Conservation (phyloP, 2,888 invertebrate species). For the Phania funesta region DNA sequence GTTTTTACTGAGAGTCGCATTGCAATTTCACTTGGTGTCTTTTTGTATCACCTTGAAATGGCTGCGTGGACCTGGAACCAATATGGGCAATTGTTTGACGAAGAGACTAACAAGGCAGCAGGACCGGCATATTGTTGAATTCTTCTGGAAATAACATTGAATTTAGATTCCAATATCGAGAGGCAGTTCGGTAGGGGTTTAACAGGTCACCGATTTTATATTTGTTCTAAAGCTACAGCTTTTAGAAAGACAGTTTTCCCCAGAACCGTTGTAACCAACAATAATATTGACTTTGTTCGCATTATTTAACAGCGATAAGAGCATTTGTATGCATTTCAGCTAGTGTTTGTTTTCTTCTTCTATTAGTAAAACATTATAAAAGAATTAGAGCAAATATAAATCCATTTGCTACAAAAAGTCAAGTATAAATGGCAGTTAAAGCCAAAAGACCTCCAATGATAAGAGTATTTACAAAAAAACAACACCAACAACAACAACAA, state of each 20-base stretch:
- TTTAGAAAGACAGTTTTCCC: neutral
- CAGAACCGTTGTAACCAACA: neutral
- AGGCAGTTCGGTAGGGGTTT: too few species aligned
- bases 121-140: too few species aligned
- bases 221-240: too few species aligned
- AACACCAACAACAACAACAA: constrained; percentile 10
- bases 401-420: constrained; percentile 64
- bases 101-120: too few species aligned
- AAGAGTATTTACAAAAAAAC: constrained; percentile 51
- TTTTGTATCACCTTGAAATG: too few species aligned
- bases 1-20: too few species aligned
- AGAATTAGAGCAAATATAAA: constrained; percentile 64
- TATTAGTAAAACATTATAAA: constrained; percentile 42
- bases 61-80: too few species aligned
- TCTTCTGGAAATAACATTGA: too few species aligned
- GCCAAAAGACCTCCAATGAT: constrained; percentile 66
- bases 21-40: too few species aligned
- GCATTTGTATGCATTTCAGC: neutral
- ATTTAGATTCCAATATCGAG: too few species aligned
- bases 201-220: too few species aligned
- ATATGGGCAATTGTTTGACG: too few species aligned
- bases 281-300: constrained; percentile 16
- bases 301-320: constrained; percentile 17
- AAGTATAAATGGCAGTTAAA: constrained; percentile 65
- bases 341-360: constrained; percentile 6